Base-by-base conservation (phyloP, 2,797 vertebrate genomes). In the Eutrigla gurnardus region DNA sequence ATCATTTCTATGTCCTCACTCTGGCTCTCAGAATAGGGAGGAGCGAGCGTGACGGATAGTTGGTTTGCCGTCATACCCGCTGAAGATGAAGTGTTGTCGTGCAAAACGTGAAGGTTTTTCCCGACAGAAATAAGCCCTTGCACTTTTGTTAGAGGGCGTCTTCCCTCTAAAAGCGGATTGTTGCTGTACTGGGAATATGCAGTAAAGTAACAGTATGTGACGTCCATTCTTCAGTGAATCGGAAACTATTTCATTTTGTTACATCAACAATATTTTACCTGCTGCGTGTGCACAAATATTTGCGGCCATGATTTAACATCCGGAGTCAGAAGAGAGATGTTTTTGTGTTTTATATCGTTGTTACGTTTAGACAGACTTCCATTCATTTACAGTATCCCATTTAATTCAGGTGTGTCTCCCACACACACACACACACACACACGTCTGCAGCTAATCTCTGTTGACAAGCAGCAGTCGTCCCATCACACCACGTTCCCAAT, bases 401-500 rank as follows among this genome's bases (percentile, higher is more conserved):
- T 68, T 77, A 73, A 85, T 89, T 82, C 84, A 86, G 81, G 74
- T 75, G 79, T 71, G 75, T 32, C 65, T 72, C 63, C 40, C 39
- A 65, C 37, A 32, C 59, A 39, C 4, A 36, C 35, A 63, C 39
- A 35, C 43, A 53, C 12, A 7, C 11, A 66, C 25, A 37, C 59
- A 52, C 42, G 0, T 65, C 71, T 83, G 66, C 68, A 52, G 49
- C 73, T 89, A 87, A 90, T 90, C 82, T 83, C 61, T 80, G 81
- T 61, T 88, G 86, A 90, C 83, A 84, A 85, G 80, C 73, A 62
- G 77, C 79, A 77, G 77, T 79, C 54, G 13, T 53, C 73, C 63
- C 74, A 58, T 81, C 87, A 52, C 73, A 82, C 70, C 63, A 68
- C 73, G 64, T 69, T n/a, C 81, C 77, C 79, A 82, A 81, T 87